phyloP scores from a whole-genome alignment of 2,797 vertebrate species.

The Rhinella marina region DNA sequence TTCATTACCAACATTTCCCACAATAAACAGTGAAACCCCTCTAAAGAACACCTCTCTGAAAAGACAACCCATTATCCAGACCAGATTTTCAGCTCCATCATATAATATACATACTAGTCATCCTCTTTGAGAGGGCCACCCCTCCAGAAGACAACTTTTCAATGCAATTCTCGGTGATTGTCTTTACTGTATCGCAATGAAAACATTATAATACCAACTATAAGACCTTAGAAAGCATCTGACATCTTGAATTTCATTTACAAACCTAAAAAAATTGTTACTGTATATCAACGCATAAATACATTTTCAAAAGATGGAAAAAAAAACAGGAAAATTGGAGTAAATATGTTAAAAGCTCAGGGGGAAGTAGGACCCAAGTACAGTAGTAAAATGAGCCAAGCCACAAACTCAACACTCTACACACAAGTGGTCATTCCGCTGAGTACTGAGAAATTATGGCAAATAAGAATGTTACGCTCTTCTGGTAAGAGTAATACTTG shows the following conservation, averaged over 20 bases:
- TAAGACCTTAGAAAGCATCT: not conserved
- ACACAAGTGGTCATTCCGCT: not conserved
- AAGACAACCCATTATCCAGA: too few relatives aligned
- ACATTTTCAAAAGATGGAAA: not conserved
- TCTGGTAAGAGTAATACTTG: conserved; percentile 34
- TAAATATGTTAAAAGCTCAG: not conserved
- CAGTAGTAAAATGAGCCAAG: not conserved
- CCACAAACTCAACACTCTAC: not conserved
- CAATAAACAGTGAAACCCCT: too few relatives aligned
- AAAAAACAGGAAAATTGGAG: not conserved
- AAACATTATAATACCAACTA: not conserved
- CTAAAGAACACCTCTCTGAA: too few relatives aligned
- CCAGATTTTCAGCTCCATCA: too few relatives aligned
- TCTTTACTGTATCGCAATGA: not conserved
- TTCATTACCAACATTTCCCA: not conserved
- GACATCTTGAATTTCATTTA: not conserved
- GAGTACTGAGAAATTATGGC: conserved; percentile 24
- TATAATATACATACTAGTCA: too few relatives aligned
- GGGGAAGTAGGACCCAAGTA: not conserved
- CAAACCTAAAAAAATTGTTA: not conserved
- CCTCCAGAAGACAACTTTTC: too few relatives aligned
- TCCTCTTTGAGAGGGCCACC: too few relatives aligned
- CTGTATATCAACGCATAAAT: not conserved
- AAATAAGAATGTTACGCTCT: conserved; percentile 32
- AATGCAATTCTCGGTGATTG: too few relatives aligned